Percentiles rank a stretch among this genome's conserved stretches.
Evolutionary conservation across 2,797 vertebrate genomes (phyloP).

Genomic region (Cossypha dichroa): DNA sequence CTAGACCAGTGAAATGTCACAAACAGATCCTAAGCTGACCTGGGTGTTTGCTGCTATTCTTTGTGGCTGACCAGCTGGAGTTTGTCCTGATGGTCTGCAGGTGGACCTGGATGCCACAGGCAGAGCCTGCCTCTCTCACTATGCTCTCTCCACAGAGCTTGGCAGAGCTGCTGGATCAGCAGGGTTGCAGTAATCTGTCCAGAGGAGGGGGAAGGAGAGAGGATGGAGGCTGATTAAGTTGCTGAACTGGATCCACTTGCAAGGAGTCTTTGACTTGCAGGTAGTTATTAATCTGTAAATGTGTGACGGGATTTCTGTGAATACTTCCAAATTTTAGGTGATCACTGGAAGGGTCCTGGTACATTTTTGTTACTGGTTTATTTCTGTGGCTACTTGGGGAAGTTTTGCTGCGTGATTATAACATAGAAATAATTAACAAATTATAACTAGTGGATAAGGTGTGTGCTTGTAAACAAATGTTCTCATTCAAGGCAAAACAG

Average conservation of each 20-base stretch:
- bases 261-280: background rate
- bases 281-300: background rate
- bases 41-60: background rate
- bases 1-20: background rate
- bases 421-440: background rate
- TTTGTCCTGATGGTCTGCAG: background rate
- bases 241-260: background rate
- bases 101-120: background rate
- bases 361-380: background rate
- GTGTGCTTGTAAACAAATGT: background rate
- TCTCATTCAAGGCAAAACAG: background rate
- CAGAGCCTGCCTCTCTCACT: background rate
- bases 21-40: background rate
- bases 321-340: background rate
- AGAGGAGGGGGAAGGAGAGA: background rate
- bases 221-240: background rate
- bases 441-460: background rate
- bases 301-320: background rate
- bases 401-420: background rate
- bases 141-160: background rate
- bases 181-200: background rate
- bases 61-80: background rate
- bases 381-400: background rate
- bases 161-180: background rate
- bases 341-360: background rate